Evolutionary conservation across 2,113 vertebrate species (phyloP).

Genomic region (Erythrocercus mccallii): DNA sequence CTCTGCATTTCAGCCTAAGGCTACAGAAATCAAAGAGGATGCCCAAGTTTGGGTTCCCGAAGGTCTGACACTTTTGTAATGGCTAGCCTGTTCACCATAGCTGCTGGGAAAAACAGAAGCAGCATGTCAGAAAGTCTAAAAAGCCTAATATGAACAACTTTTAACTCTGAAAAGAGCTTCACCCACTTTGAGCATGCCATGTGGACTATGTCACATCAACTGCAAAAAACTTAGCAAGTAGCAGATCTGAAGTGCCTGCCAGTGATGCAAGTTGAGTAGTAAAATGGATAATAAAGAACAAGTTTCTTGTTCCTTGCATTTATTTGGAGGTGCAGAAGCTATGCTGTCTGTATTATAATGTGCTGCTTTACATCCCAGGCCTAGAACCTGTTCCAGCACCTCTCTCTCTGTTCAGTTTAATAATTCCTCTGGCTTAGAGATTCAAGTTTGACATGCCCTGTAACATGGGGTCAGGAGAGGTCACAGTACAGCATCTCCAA

Average conservation of each 20-base stretch:
- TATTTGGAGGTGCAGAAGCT: background rate
- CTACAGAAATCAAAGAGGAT: background rate
- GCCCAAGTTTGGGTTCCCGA: background rate
- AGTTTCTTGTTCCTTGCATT: background rate
- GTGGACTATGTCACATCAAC: background rate
- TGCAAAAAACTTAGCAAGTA: background rate
- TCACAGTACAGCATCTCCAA: background rate
- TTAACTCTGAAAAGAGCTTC: background rate
- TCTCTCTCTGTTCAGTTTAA: background rate
- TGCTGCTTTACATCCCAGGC: background rate
- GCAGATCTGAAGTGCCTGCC: background rate
- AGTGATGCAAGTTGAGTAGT: accelerated
- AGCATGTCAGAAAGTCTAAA: background rate
- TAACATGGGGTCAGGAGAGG: accelerated
- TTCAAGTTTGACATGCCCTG: background rate
- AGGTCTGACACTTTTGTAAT: background rate
- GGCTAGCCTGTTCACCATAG: background rate
- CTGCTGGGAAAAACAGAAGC: background rate
- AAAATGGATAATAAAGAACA: background rate
- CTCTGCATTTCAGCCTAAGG: background rate
- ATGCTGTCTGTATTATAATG: background rate
- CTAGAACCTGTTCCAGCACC: background rate
- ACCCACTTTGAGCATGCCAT: accelerated
- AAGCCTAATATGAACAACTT: background rate
- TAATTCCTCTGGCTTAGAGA: background rate